A percentile compares a stretch with the other conserved stretches of the same genome.
phyloP scores from a whole-genome alignment of 2,797 vertebrate species.

The Eulemur mongoz region DNA sequence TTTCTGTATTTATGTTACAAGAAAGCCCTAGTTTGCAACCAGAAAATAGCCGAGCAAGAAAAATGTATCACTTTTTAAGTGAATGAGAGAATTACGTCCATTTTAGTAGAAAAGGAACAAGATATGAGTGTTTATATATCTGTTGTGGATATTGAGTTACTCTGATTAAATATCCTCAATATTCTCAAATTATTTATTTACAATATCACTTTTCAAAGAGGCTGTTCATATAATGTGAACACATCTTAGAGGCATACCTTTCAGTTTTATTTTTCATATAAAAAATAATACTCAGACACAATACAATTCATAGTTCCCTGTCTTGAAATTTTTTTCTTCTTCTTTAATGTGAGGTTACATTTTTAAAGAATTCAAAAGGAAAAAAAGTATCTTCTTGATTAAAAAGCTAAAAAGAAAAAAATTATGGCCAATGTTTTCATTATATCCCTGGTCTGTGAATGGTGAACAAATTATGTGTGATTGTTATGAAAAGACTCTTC shows the following conservation, averaged over 20 bases:
- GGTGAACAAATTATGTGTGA: not conserved
- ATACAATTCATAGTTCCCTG: not conserved
- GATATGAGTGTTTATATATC: not conserved
- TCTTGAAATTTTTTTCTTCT: not conserved
- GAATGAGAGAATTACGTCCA: not conserved
- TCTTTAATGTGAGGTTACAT: not conserved
- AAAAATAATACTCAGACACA: not conserved
- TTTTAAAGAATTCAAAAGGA: not conserved
- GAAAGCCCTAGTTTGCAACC: not conserved
- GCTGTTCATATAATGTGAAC: not conserved
- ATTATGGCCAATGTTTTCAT: not conserved
- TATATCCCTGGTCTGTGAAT: not conserved
- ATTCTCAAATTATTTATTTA: not conserved
- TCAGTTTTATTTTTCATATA: slow-evolving; percentile 1
- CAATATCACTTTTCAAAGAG: not conserved
- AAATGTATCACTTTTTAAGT: not conserved
- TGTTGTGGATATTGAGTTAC: not conserved
- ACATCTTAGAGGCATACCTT: not conserved
- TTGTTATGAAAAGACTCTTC: not conserved
- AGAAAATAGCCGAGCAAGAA: not conserved
- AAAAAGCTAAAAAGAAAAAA: not conserved
- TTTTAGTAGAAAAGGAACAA: not conserved
- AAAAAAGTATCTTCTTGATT: not conserved
- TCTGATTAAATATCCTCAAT: not conserved
- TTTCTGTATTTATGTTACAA: not conserved